phyloP scores from a whole-genome alignment of 2,113 vertebrate genomes.

The Bagarius yarrelli region DNA sequence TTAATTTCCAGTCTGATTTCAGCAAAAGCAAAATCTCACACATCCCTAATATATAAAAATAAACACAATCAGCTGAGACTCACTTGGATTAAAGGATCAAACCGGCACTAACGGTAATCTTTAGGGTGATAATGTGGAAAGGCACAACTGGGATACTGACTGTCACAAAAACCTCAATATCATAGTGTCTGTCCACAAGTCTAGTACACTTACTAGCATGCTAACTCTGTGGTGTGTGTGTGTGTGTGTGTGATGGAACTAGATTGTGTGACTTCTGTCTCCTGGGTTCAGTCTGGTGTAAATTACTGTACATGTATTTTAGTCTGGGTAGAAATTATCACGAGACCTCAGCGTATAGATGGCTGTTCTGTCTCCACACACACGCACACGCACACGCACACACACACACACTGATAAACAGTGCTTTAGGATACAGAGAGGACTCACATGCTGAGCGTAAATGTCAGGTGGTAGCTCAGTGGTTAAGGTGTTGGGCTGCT shows the following conservation, averaged over 20 bases:
- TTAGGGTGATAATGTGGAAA: slow-evolving; percentile 45
- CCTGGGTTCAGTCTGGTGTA: slow-evolving; percentile 56
- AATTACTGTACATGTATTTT: slow-evolving; percentile 68
- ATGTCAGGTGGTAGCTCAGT: too few species aligned
- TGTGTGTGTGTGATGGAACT: slow-evolving; percentile 43
- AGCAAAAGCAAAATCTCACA: too few species aligned
- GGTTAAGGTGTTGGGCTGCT: too few species aligned
- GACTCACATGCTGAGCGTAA: slow-evolving; percentile 18
- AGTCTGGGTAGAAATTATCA: slow-evolving; percentile 50
- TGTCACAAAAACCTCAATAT: slow-evolving; percentile 30
- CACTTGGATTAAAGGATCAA: slow-evolving; percentile 3
- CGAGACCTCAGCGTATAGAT: slow-evolving; percentile 34
- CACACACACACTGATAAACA: too few species aligned
- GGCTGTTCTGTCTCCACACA: slow-evolving; percentile 55
- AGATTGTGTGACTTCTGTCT: slow-evolving; percentile 55
- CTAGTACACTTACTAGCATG: slow-evolving; percentile 36
- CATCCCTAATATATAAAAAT: too few species aligned
- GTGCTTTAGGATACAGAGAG: slow-evolving; percentile 42
- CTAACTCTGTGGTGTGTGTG: too few species aligned
- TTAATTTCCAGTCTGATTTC: too few species aligned
- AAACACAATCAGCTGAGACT: neutral
- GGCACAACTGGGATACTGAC: slow-evolving; percentile 40
- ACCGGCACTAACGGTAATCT: slow-evolving; percentile 33
- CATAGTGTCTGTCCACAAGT: neutral
- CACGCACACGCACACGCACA: slow-evolving; percentile 11